Conservation (phyloP, 2,888 invertebrate species). For the Calliphora vomitoria region DNA sequence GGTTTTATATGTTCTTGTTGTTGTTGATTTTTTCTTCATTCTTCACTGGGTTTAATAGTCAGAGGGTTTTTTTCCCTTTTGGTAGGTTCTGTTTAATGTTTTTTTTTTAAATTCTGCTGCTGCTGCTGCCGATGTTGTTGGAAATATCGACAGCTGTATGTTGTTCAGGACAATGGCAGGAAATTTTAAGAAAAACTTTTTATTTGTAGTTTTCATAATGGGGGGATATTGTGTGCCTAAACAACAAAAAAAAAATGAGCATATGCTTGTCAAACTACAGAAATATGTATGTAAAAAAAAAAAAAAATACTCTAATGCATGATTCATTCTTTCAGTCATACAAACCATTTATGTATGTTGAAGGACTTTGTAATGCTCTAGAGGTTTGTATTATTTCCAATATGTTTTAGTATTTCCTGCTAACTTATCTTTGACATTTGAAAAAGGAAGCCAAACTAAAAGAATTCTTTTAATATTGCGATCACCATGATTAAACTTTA, state of each 20-base stretch:
- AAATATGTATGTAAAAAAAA: constrained; percentile 9
- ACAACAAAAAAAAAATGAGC: constrained; percentile 4
- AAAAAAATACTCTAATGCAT: constrained; percentile 18
- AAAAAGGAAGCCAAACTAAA: neutral
- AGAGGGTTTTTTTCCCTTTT: constrained; percentile 53
- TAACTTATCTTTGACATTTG: neutral
- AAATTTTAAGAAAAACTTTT: constrained; percentile 73
- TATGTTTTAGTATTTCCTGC: constrained; percentile 25
- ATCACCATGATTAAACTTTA: too few relatives aligned
- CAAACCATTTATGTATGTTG: neutral
- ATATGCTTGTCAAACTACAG: constrained; percentile 44
- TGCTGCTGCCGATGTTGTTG: constrained; percentile 34
- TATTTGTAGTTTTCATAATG: constrained; percentile 58
- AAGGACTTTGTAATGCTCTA: constrained; percentile 22
- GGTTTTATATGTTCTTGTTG: constrained; percentile 46
- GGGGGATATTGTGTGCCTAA: constrained; percentile 67
- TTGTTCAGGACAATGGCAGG: constrained; percentile 68
- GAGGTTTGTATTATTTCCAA: neutral
- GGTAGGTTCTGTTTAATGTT: constrained; percentile 51
- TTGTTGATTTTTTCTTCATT: constrained; percentile 35
- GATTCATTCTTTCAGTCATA: constrained; percentile 29
- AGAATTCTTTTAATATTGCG: too few relatives aligned
- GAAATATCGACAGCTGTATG: constrained; percentile 72
- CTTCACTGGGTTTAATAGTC: constrained; percentile 41
- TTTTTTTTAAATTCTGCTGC: neutral